Evolutionary conservation across 2,888 invertebrate species (phyloP).

Genomic region (Capitulum mitella): DNA sequence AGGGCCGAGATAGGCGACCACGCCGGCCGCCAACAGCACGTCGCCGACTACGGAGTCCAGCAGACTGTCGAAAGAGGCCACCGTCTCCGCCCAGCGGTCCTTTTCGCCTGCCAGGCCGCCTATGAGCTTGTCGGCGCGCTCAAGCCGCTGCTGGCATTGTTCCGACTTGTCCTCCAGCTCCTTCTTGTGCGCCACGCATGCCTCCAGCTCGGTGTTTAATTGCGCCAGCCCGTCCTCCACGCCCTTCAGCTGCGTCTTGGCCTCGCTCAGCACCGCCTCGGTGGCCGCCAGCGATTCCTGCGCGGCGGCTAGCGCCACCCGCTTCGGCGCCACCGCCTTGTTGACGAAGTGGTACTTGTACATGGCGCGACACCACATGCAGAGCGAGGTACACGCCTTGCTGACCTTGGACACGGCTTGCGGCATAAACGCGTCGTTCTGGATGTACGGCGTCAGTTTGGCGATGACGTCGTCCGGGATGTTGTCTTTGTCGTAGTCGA

Average conservation of each 20-base stretch:
- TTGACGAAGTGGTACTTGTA: slow-evolving; percentile 76
- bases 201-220: slow-evolving; percentile 51
- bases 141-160: slow-evolving; percentile 73
- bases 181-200: slow-evolving; percentile 53
- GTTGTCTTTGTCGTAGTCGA: slow-evolving; percentile 77
- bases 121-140: slow-evolving; percentile 78
- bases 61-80: slow-evolving; percentile 37
- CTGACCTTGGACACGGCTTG: slow-evolving; percentile 48
- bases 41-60: slow-evolving; percentile 76
- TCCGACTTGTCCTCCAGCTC: slow-evolving; percentile 65
- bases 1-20: slow-evolving; percentile 82
- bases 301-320: slow-evolving; percentile 67
- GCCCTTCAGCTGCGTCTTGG: slow-evolving; percentile 59
- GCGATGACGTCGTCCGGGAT: slow-evolving; percentile 64
- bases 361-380: slow-evolving; percentile 94
- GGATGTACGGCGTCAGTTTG: slow-evolving; percentile 33
- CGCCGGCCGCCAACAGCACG: slow-evolving; percentile 79
- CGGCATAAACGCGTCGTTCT: slow-evolving; percentile 2
- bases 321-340: slow-evolving; percentile 72
- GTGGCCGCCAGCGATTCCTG: slow-evolving; percentile 73
- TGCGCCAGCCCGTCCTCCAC: slow-evolving; percentile 55
- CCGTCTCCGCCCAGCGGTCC: slow-evolving; percentile 45
- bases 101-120: slow-evolving; percentile 47
- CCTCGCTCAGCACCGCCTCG: slow-evolving; percentile 67
- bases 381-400: slow-evolving; percentile 88